Percentiles rank a stretch among this genome's conserved stretches.
Conservation (phyloP, 1,140 invertebrate genomes). For the Brachystomella parvula region DNA sequence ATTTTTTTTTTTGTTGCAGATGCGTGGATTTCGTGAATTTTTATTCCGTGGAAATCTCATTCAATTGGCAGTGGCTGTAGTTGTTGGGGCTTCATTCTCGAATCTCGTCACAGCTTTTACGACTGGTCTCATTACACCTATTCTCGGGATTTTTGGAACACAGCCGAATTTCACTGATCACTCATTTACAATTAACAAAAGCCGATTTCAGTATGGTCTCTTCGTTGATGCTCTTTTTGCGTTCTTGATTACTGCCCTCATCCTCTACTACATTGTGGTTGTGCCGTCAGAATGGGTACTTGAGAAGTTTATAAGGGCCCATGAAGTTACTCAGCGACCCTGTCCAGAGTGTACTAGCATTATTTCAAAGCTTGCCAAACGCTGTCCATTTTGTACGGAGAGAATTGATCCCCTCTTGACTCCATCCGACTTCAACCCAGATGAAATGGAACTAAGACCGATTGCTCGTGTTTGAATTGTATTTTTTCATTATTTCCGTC, state of each 20-base stretch:
- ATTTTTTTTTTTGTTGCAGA: neutral
- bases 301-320: neutral
- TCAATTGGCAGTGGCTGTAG: conserved; percentile 13
- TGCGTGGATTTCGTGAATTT: conserved; percentile 14
- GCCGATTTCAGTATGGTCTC: conserved; percentile 5
- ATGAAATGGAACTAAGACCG: neutral
- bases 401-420: neutral
- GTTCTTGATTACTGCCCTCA: conserved; percentile 18
- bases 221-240: conserved; percentile 6
- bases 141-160: conserved; percentile 14
- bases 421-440: neutral
- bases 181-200: conserved; percentile 1
- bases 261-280: conserved; percentile 20
- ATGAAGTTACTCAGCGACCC: neutral
- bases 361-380: neutral
- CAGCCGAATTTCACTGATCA: conserved; percentile 9
- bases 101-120: conserved; percentile 11
- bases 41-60: conserved; percentile 17
- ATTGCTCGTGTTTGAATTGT: no score
- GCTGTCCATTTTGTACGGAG: conserved; percentile 13
- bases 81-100: conserved; percentile 7
- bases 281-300: conserved; percentile 9
- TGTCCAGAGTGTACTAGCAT: conserved; percentile 15
- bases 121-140: conserved; percentile 11
- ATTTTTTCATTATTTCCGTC: no score